A percentile compares a stretch with the other conserved stretches of the same genome.
Evolutionary conservation across 2,797 vertebrate genomes (phyloP).

Genomic region (Euthynnus affinis): DNA sequence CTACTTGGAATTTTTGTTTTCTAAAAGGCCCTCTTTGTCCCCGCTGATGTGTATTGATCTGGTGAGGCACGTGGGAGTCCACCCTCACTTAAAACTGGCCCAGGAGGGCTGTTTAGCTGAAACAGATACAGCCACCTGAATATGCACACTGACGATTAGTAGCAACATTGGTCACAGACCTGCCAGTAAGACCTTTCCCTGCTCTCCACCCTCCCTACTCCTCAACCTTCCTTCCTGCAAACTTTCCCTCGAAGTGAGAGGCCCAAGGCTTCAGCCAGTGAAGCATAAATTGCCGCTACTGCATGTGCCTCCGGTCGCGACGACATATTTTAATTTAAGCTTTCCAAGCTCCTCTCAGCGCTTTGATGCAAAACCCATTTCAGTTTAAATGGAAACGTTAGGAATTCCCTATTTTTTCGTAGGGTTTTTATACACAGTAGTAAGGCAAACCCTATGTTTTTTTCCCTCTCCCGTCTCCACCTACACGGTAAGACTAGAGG

Average conservation of each 20-base stretch:
- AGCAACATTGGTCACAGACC: conserved; percentile 44
- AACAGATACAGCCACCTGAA: conserved; percentile 62
- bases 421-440: conserved; percentile 22
- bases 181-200: conserved; percentile 5
- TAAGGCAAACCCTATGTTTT: conserved; percentile 39
- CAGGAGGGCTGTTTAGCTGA: conserved; percentile 54
- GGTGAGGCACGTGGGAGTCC: conserved; percentile 44
- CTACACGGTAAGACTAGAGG: conserved; percentile 65
- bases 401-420: conserved; percentile 37
- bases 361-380: conserved; percentile 38
- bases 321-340: conserved; percentile 21
- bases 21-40: conserved; percentile 74
- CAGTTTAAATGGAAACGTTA: conserved; percentile 30
- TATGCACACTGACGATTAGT: conserved; percentile 38
- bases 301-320: conserved; percentile 18
- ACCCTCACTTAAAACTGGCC: conserved; percentile 43
- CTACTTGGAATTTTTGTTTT: conserved; percentile 61
- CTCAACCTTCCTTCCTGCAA: conserved; percentile 51
- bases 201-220: conserved; percentile 34
- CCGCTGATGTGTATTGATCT: conserved; percentile 49
- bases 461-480: conserved; percentile 53
- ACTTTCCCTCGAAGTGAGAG: conserved; percentile 28
- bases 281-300: conserved; percentile 16
- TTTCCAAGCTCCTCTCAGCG: conserved; percentile 24
- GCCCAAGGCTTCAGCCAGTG: conserved; percentile 13